Percentiles rank a stretch among this genome's conserved stretches.
These are phyloP conservation scores for Stictocephala bisonia DNA, from an alignment of 2,888 invertebrate species.

Conservation along the genomic window DNA sequence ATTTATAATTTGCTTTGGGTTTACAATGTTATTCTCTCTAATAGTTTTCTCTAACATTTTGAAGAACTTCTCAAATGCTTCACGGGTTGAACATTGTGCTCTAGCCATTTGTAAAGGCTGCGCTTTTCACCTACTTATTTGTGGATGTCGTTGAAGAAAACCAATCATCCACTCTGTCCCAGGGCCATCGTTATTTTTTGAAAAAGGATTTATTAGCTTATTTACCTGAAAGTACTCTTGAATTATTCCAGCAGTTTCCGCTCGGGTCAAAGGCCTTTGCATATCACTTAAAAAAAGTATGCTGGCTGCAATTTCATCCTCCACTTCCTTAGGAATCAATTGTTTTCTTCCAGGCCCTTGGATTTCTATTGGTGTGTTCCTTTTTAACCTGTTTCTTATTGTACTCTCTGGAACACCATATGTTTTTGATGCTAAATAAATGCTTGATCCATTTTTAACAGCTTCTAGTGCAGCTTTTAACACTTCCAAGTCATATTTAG, in stretches of 20 bases:
- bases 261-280: neutral
- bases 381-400: neutral
- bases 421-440: slow-evolving; percentile 14
- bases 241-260: neutral
- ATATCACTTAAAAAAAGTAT: neutral
- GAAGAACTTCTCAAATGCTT: neutral
- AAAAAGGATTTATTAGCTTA: neutral
- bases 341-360: slow-evolving; percentile 9
- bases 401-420: neutral
- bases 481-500: too few species aligned
- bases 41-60: neutral
- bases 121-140: neutral
- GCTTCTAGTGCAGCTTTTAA: too few species aligned
- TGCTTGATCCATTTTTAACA: neutral
- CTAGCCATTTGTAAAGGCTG: neutral
- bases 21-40: neutral
- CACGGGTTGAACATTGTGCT: neutral
- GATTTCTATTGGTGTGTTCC: neutral
- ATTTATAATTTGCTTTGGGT: neutral
- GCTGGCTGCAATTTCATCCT: neutral
- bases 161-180: neutral
- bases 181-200: neutral
- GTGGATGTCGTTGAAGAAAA: slow-evolving; percentile 4
- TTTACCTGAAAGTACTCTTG: slow-evolving; percentile 8
- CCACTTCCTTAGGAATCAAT: neutral